These are phyloP conservation scores for Spodoptera littoralis DNA, from an alignment of 2,888 invertebrate genomes.

Conservation along the genomic window DNA sequence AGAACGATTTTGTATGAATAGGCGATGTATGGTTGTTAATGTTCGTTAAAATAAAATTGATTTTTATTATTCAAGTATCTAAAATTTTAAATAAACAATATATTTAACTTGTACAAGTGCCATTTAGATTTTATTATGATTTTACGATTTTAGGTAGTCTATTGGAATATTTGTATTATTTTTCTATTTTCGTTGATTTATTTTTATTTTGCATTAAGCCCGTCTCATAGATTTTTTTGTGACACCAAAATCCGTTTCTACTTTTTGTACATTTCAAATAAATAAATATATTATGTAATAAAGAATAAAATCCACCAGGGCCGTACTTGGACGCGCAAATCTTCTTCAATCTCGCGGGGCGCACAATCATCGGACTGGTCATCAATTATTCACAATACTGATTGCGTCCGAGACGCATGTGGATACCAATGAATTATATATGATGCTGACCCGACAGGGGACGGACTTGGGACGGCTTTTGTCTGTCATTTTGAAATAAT, in stretches of 20 bases:
- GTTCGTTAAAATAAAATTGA: too few relatives aligned
- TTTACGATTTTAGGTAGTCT: too few relatives aligned
- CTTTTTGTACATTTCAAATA: constrained; percentile 31
- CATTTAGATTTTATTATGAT: too few relatives aligned
- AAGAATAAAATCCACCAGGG: constrained; percentile 75
- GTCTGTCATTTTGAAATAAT: background rate
- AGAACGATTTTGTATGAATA: too few relatives aligned
- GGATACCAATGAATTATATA: constrained; percentile 84
- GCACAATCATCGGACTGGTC: constrained; percentile 80
- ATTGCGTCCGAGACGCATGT: constrained; percentile 88
- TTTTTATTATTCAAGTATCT: too few relatives aligned
- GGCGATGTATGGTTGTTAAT: too few relatives aligned
- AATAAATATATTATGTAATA: constrained; percentile 51
- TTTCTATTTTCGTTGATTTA: too few relatives aligned
- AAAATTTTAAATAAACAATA: too few relatives aligned
- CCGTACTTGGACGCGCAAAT: constrained; percentile 70
- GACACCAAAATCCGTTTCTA: constrained; percentile 34
- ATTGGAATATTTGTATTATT: too few relatives aligned
- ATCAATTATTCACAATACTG: constrained; percentile 88
- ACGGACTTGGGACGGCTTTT: constrained; percentile 60
- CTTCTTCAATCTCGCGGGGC: constrained; percentile 84
- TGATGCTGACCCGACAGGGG: constrained; percentile 73
- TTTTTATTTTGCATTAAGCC: too few relatives aligned
- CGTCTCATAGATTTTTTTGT: too few relatives aligned
- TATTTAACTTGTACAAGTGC: too few relatives aligned